Base-by-base conservation (phyloP, 2,888 invertebrate species). In the Rhamnusium bicolor region DNA sequence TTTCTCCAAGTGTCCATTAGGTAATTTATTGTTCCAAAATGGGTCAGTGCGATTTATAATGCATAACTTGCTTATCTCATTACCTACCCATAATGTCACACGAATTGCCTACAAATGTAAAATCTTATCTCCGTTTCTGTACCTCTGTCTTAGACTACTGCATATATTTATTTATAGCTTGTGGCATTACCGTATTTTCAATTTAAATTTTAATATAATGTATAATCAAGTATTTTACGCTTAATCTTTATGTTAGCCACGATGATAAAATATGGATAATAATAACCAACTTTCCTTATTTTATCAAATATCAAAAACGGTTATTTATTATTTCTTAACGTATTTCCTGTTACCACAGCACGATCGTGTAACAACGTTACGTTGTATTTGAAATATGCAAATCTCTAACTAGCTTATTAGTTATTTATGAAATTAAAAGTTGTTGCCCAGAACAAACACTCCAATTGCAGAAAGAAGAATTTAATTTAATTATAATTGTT, bases 1-100 rank as follows among this genome's bases (percentile, higher is more conserved):
- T 80, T 81, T 83, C 81, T 83, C 79, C 75, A 71, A 74, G 76
- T 80, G 81, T 78, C 79, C 80, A 82, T 84, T 83, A 80, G 79
- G 80, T 83, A 82, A 83, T 83, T 82, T 83, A 84, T 81, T 80
- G 82, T 80, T 80, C 62, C 63, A 61, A 82, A 82, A 80, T 82
- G 77, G 84, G 84, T 83, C 84, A 81, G 70, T 68, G 74, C 80
- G 79, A 83, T 84, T 84, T 83, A 84, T 82, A 82, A 81, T 80
- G 80, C 80, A 82, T 82, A 83, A 82, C 76, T 77, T 56, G 74
- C 79, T 81, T 83, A 83, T 83, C 78, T 77, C 75, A 72, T 80
- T 78, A 78, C 76, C 72, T 75, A 73, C 71, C 72, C 76, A 72
- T 75, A 74, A 71, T 76, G 75, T 75, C 77, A 75, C 78, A 77